Conservation (phyloP, 2,888 invertebrate species). For the Habrosyne pyritoides region DNA sequence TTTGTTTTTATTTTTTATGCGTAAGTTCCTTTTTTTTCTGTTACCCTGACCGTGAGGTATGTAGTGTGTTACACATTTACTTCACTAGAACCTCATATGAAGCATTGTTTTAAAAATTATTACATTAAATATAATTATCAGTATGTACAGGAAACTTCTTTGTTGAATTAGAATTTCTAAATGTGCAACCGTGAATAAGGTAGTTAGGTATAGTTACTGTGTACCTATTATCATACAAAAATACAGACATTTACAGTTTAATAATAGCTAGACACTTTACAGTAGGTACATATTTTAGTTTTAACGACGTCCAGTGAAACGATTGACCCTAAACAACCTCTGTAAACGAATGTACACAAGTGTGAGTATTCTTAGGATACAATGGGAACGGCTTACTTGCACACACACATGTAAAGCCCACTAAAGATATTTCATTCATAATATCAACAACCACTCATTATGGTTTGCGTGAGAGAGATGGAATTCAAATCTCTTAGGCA, state of each 20-base stretch:
- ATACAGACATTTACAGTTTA: background rate
- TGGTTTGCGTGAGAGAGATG: slow-evolving; percentile 59
- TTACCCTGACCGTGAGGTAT: too few species aligned
- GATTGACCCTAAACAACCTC: slow-evolving; percentile 1
- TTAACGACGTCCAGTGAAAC: background rate
- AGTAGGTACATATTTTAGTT: background rate
- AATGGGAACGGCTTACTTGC: slow-evolving; percentile 30
- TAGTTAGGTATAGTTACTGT: too few species aligned
- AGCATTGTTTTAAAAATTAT: too few species aligned
- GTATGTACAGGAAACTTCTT: too few species aligned
- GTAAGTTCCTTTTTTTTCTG: background rate
- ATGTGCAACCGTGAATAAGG: too few species aligned
- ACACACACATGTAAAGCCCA: slow-evolving; percentile 46
- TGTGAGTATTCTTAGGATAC: slow-evolving; percentile 31
- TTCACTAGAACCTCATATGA: too few species aligned
- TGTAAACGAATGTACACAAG: slow-evolving; percentile 13
- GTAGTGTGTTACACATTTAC: too few species aligned
- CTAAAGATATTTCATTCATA: slow-evolving; percentile 77
- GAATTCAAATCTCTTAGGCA: slow-evolving; percentile 55
- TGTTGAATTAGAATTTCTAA: too few species aligned
- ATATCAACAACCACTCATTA: slow-evolving; percentile 80
- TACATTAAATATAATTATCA: too few species aligned
- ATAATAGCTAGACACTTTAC: background rate
- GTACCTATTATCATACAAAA: too few species aligned
- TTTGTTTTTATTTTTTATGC: background rate